phyloP scores from a whole-genome alignment of 2,113 vertebrate species.

The Microcebus ravelobensis region DNA sequence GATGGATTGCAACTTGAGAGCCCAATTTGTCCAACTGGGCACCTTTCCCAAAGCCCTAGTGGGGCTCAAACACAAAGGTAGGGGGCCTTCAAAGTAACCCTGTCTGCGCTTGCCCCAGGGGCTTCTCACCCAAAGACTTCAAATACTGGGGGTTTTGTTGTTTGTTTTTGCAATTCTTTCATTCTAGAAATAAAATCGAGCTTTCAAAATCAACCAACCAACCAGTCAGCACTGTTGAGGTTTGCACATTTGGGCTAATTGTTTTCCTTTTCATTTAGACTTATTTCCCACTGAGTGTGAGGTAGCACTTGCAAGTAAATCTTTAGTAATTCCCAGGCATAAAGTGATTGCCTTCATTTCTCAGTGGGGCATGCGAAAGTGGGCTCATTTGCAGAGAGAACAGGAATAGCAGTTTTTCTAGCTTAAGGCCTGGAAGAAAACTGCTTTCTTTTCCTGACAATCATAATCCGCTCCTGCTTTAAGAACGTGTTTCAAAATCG shows the following conservation, averaged over 20 bases:
- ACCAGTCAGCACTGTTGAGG: background rate
- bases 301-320: constrained; percentile 44
- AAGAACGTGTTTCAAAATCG: constrained; percentile 34
- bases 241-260: constrained; percentile 45
- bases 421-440: constrained; percentile 24
- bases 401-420: constrained; percentile 40
- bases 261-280: constrained; percentile 50
- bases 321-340: constrained; percentile 51
- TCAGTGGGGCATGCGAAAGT: constrained; percentile 20
- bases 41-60: background rate
- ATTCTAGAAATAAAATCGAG: constrained; percentile 54
- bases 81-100: background rate
- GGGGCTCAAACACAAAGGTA: background rate
- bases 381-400: constrained; percentile 52
- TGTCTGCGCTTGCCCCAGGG: background rate
- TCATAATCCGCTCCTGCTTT: constrained; percentile 39
- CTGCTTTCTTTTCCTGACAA: background rate
- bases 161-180: constrained; percentile 53
- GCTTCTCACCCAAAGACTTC: background rate
- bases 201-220: constrained; percentile 56
- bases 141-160: background rate
- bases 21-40: background rate
- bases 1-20: background rate
- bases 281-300: constrained; percentile 43
- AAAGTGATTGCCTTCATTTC: constrained; percentile 56